Conservation (phyloP, 2,113 vertebrate genomes). For the Peromyscus maniculatus region DNA sequence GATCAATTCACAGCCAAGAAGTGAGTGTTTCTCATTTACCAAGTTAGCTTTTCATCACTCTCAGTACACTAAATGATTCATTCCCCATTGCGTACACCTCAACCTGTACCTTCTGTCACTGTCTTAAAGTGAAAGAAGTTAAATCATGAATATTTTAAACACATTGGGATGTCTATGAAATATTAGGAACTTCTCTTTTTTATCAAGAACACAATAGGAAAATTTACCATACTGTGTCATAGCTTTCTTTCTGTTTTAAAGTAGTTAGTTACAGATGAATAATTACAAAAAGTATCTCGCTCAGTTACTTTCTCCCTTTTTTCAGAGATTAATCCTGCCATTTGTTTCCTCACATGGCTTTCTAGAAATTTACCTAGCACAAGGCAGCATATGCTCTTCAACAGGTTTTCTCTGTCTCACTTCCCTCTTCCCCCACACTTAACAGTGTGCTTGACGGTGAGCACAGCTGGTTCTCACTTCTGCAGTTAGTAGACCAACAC, state of each 20-base stretch:
- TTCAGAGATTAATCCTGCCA: not conserved
- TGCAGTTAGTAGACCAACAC: not conserved
- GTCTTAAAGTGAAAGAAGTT: not conserved
- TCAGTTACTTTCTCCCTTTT: not conserved
- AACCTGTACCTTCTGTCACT: not conserved
- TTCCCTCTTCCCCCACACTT: not conserved
- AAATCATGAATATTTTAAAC: not conserved
- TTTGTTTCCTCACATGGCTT: not conserved
- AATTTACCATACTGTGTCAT: not conserved
- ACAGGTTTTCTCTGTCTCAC: not conserved
- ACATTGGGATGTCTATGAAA: not conserved
- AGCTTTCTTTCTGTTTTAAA: not conserved
- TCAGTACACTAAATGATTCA: fast-evolving
- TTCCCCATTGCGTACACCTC: not conserved
- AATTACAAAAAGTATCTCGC: not conserved
- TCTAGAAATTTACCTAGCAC: not conserved
- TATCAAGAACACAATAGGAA: not conserved
- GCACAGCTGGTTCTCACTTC: not conserved
- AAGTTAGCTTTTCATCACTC: not conserved
- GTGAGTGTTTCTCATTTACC: not conserved
- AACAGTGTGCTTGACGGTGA: not conserved
- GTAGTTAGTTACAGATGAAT: not conserved
- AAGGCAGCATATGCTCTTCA: not conserved
- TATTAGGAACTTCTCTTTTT: not conserved
- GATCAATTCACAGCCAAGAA: not conserved